These are phyloP conservation scores for Stenchaetothrips biformis DNA, from an alignment of 2,888 invertebrate species.

Conservation along the genomic window DNA sequence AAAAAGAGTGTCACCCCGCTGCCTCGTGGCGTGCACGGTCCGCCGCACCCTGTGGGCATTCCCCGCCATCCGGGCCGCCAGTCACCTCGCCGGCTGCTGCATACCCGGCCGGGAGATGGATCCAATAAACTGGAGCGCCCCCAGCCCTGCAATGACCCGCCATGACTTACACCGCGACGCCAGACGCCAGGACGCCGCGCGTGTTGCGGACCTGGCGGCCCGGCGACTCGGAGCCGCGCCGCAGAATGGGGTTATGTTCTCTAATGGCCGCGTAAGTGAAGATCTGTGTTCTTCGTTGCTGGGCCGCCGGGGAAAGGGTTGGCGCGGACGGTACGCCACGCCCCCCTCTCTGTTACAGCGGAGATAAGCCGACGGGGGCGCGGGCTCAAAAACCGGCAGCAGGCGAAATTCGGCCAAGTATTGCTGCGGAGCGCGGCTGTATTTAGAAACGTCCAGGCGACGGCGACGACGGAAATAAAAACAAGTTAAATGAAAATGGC, in stretches of 20 bases:
- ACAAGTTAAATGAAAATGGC: constrained; percentile 16
- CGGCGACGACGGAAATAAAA: neutral
- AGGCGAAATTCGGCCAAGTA: too few relatives aligned
- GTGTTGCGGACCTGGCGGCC: neutral
- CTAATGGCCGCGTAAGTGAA: constrained; percentile 23
- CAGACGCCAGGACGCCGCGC: neutral
- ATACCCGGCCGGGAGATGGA: neutral
- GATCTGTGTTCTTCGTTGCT: neutral
- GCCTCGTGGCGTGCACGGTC: neutral
- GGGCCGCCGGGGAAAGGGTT: neutral
- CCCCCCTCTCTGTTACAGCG: too few relatives aligned
- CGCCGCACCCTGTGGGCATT: neutral
- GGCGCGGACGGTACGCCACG: too few relatives aligned
- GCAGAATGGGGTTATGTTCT: constrained; percentile 12
- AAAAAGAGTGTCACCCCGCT: neutral
- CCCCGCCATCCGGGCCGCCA: neutral
- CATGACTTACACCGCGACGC: neutral
- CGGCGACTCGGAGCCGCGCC: neutral
- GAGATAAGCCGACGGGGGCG: too few relatives aligned
- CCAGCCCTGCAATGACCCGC: too few relatives aligned
- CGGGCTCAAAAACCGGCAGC: too few relatives aligned
- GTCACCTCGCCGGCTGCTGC: neutral
- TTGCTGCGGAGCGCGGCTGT: neutral
- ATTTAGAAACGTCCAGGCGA: neutral
- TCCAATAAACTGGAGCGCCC: neutral